Evolutionary conservation across 2,888 invertebrate genomes (phyloP), one percentile per base, ranked within the genome.

Genomic region (Apodemia mormo): DNA sequence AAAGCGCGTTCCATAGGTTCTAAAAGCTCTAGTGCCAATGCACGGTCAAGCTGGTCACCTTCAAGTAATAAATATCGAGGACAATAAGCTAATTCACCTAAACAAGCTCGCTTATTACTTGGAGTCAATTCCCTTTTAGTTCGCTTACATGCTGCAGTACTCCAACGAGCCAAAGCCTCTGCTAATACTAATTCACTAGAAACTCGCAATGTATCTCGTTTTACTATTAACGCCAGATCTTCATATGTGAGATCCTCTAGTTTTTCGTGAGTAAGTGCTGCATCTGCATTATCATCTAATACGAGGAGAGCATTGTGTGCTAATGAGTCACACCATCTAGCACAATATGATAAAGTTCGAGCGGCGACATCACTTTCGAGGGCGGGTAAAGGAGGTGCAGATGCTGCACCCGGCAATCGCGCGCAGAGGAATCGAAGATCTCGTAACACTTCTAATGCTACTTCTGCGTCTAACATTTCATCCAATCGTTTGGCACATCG

Each of bases 21-120:
- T 71, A 94, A 74, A 68, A 93, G 75, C 76, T 94, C 94, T 69
- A 90, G 75, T 0, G 78, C 86, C 65, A 91, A 75, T 22, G 95
- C 95, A 0, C 95, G 94, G 33, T 94, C 92, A 68, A 97, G 95
- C 74, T 96, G 95, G 67, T 94, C 94, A 10, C 95, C 94, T 12
- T 92, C 89, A 93, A 97, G 95, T 66, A 96, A 85, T 73, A 96
- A 92, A 79, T 96, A 96, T 9, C 96, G 93, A 22, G 95, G 95
- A 75, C 94, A 94, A 79, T 95, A 96, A 37, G 95, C 88, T 29
- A 94, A 84, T 72, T 92, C 93, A 0, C 94, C 94, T 1, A 94
- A 82, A 5, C 93, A 91, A 40, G 88, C 87, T 12, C 93, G 86
- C 74, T 89, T 89, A 71, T 93, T 93, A 14, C 83, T 84, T n/a